Evolutionary conservation across 2,797 vertebrate genomes (phyloP).

Genomic region (Enteromius thamalakanensis): DNA sequence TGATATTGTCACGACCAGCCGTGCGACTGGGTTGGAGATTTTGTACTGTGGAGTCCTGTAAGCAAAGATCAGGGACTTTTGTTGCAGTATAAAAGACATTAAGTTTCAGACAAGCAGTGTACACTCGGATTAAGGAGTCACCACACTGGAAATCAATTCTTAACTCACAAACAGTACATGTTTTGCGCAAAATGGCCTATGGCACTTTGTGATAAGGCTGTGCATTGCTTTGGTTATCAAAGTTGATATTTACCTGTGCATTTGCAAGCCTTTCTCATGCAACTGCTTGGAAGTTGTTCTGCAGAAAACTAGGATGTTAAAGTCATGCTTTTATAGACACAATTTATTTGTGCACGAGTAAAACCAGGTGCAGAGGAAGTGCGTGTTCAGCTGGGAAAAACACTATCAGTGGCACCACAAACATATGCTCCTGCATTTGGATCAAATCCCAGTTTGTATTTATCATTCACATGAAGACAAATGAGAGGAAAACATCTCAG

Average conservation of each 20-base stretch:
- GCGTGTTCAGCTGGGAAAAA: constrained; percentile 22
- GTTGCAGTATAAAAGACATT: too few species aligned
- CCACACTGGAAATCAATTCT: too few species aligned
- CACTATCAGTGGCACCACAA: background rate
- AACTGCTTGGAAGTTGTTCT: constrained; percentile 4
- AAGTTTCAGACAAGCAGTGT: too few species aligned
- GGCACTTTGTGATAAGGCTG: too few species aligned
- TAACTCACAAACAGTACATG: too few species aligned
- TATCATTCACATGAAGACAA: constrained; percentile 36
- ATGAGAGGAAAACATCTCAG: constrained; percentile 4
- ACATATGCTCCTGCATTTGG: constrained; percentile 16
- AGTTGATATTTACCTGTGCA: background rate
- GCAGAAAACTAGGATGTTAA: background rate
- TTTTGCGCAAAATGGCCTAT: too few species aligned
- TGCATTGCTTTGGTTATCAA: too few species aligned
- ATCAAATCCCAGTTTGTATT: constrained; percentile 29
- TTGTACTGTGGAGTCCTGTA: background rate
- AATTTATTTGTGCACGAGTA: background rate
- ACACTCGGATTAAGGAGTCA: too few species aligned
- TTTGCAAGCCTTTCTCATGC: background rate
- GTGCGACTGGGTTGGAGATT: too few species aligned
- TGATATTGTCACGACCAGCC: too few species aligned
- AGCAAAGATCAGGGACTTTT: background rate
- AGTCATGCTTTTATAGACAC: constrained; percentile 33
- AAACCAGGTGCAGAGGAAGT: constrained; percentile 19